Evolutionary conservation across 92 coral and sea anemone genomes (phyloP).

Genomic region (Umimayanthus kanabou): DNA sequence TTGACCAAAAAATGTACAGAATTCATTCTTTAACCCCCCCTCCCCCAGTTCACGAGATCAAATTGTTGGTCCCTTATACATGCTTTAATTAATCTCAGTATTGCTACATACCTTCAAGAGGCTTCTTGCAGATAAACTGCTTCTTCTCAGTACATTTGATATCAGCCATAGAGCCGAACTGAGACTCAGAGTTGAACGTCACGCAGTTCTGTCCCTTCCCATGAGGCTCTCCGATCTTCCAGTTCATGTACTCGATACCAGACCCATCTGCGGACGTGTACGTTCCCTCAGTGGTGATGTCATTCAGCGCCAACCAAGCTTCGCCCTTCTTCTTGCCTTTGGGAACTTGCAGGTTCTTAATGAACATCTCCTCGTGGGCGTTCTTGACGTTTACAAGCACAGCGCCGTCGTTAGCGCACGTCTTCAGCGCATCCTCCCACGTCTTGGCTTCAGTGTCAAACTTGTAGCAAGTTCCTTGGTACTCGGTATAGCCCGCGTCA

Average conservation of each 20-base stretch:
- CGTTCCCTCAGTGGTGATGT: constrained; percentile 72
- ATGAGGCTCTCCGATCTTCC: constrained; percentile 82
- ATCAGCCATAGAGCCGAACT: constrained; percentile 73
- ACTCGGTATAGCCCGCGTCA: constrained; percentile 55
- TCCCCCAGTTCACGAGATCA: no score
- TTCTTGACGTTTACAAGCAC: constrained; percentile 49
- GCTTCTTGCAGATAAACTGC: constrained; percentile 75
- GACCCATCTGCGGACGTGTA: constrained; percentile 79
- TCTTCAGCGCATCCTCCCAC: constrained; percentile 71
- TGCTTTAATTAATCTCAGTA: neutral
- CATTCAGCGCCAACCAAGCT: constrained; percentile 73
- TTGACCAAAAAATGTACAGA: no score
- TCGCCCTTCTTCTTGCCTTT: constrained; percentile 26
- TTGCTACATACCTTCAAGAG: constrained; percentile 62
- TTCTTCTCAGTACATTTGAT: constrained; percentile 60
- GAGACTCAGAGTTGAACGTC: constrained; percentile 54
- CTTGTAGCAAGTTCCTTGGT: constrained; percentile 73
- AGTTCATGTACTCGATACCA: constrained; percentile 69
- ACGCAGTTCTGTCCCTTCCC: constrained; percentile 86
- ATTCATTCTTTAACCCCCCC: no score
- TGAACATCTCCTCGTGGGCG: constrained; percentile 44
- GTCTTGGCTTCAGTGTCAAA: constrained; percentile 52
- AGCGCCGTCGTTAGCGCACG: constrained; percentile 66
- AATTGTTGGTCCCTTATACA: neutral
- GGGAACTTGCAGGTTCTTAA: constrained; percentile 37